These are phyloP conservation scores for Salvelinus alpinus DNA, from an alignment of 2,113 vertebrate genomes.

Conservation along the genomic window DNA sequence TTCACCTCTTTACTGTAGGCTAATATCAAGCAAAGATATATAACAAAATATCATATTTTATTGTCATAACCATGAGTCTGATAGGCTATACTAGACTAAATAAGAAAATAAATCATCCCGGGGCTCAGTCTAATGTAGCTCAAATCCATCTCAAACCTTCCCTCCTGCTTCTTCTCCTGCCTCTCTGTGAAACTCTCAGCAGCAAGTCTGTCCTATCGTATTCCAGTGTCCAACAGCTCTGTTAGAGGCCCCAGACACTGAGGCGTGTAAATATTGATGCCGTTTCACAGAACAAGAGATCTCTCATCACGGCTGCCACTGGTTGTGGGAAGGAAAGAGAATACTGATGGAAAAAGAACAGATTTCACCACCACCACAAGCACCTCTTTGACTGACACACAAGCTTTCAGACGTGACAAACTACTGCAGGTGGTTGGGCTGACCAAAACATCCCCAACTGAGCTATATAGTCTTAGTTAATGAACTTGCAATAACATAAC, in stretches of 20 bases:
- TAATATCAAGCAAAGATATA: not conserved
- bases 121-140: not conserved
- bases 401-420: constrained; percentile 41
- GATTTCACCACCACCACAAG: constrained; percentile 55
- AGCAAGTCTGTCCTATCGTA: constrained; percentile 31
- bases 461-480: not conserved
- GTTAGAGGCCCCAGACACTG: constrained; percentile 45
- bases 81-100: no score
- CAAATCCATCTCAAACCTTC: not conserved
- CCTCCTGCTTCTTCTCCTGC: constrained; percentile 19
- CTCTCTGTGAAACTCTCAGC: constrained; percentile 42
- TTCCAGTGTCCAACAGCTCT: constrained; percentile 38
- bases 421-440: constrained; percentile 5
- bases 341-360: constrained; percentile 67
- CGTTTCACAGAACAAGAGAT: constrained; percentile 71
- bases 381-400: constrained; percentile 65
- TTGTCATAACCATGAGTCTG: no score
- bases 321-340: constrained; percentile 62
- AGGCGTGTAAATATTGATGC: constrained; percentile 70
- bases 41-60: no score
- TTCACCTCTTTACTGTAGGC: not conserved
- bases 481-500: no score
- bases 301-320: constrained; percentile 64
- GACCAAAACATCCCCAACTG: constrained; percentile 33
- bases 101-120: not conserved